Evolutionary conservation across 2,113 vertebrate species (phyloP), one percentile per base, ranked within the genome.

Genomic region (Perccottus glenii): DNA sequence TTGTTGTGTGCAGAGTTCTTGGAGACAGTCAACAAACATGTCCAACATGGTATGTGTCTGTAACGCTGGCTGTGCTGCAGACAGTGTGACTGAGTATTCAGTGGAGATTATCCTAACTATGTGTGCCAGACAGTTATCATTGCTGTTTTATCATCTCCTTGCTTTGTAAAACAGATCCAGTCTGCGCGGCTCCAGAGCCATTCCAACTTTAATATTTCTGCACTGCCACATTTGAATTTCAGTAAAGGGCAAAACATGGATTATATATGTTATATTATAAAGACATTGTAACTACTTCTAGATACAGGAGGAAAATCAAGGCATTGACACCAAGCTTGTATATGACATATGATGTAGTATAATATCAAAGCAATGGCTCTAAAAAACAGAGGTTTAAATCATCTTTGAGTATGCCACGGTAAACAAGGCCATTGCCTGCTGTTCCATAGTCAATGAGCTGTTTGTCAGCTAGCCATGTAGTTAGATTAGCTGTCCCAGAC

Each of bases 401-500:
- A 52, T 79, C 65, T 75, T 53, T 61, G 61, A 75, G 69, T 45
- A 67, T 46, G 71, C 51, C 16, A 47, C 65, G 72, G 64, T 81
- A 82, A 88, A 88, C 75, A 82, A 76, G 74, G 75, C 78, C 3
- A 32, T 73, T 64, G 77, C 73, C 78, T 73, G 79, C 80, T 82
- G 84, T 73, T 84, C 77, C 70, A 77, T 70, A 77, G 84, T 83
- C 81, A 84, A 78, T 80, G 79, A 87, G 81, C 80, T 85, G 85
- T 84, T 87, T 87, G 83, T 88, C 85, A 88, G 73, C 62, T 66
- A 45, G 82, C 83, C 80, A 82, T 64, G 81, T 72, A 67, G 72
- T 77, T 70, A 86, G 88, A 88, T 90, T 77, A 87, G 80, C 84
- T 82, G 83, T 85, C 76, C 73, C 80, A 75, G 52, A 73, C 74